Conservation (phyloP, 2,888 invertebrate genomes). For the Adelognathus sp. region DNA sequence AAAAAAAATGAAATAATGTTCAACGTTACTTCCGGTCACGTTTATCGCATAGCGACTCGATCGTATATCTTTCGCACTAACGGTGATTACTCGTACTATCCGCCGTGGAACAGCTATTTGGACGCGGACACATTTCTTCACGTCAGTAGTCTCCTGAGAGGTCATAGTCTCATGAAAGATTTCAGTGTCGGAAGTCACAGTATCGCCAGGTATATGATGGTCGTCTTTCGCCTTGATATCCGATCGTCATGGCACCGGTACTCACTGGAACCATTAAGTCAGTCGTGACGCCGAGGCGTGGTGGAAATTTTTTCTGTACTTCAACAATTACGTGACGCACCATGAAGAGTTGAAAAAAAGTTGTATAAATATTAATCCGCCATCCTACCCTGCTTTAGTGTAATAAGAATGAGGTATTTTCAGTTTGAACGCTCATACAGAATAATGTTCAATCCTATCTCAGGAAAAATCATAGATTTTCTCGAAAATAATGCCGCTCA, state of each 20-base stretch:
- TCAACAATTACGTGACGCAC: constrained; percentile 67
- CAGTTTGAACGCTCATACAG: no score
- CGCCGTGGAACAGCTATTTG: constrained; percentile 33
- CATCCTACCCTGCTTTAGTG: no score
- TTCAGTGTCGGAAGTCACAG: constrained; percentile 19
- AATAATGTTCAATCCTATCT: no score
- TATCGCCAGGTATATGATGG: constrained; percentile 84
- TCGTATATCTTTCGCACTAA: constrained; percentile 6
- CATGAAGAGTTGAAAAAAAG: not conserved
- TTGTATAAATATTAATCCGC: not conserved
- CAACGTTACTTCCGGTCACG: not conserved
- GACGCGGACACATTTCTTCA: constrained; percentile 86
- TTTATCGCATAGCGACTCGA: not conserved
- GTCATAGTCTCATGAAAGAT: constrained; percentile 82
- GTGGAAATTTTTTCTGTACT: constrained; percentile 82
- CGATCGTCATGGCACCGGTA: constrained; percentile 86
- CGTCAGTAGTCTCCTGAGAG: constrained; percentile 86
- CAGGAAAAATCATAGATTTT: no score
- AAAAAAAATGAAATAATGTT: not conserved
- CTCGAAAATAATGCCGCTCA: no score
- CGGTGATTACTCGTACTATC: constrained; percentile 34
- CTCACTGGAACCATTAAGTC: constrained; percentile 84
- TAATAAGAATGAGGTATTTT: not conserved
- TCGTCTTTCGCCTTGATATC: constrained; percentile 88
- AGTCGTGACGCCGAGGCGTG: constrained; percentile 82